These are phyloP conservation scores for Cichladusa arquata DNA, from an alignment of 2,113 vertebrate species.

Conservation along the genomic window DNA sequence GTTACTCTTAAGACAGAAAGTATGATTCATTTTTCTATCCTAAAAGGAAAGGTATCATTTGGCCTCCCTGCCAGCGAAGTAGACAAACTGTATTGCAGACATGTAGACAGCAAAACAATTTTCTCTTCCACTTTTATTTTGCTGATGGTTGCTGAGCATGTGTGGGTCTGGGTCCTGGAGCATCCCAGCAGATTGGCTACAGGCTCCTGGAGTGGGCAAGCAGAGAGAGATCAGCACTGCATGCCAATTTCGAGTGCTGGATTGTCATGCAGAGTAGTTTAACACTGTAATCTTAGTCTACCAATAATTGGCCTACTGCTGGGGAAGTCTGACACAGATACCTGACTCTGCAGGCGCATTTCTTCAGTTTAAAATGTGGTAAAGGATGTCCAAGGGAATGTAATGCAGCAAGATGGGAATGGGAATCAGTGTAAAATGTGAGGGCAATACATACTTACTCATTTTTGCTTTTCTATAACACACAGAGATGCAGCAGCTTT, in stretches of 20 bases:
- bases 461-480: neutral
- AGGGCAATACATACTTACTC: neutral
- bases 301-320: neutral
- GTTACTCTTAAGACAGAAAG: neutral
- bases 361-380: neutral
- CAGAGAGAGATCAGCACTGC: too few relatives aligned
- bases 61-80: neutral
- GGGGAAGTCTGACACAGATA: neutral
- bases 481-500: neutral
- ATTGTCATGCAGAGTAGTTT: neutral
- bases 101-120: neutral
- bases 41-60: slow-evolving; percentile 3
- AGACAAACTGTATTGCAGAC: slow-evolving; percentile 3
- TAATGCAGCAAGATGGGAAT: neutral
- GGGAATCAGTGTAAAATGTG: neutral
- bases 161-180: neutral
- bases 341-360: neutral
- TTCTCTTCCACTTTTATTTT: neutral
- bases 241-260: neutral
- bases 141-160: accelerated
- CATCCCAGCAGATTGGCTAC: neutral
- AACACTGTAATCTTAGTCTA: neutral
- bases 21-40: slow-evolving; percentile 1
- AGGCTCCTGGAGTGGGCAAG: neutral
- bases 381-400: neutral